phyloP scores from a whole-genome alignment of 2,113 vertebrate species.

The Acanthisitta chloris region DNA sequence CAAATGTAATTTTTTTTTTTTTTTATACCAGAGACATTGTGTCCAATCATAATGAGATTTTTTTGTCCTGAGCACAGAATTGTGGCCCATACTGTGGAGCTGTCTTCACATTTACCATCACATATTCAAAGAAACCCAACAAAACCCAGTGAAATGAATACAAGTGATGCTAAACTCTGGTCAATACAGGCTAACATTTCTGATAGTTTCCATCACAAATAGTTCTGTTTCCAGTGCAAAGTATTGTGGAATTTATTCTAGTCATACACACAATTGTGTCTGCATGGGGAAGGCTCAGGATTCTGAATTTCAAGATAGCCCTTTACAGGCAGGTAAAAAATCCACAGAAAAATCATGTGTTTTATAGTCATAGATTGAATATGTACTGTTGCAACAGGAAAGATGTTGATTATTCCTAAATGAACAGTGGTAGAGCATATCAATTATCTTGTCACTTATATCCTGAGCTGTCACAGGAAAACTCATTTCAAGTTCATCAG shows the following conservation, averaged over 20 bases:
- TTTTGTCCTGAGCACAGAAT: not conserved
- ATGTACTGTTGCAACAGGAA: not conserved
- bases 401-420: not conserved
- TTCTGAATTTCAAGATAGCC: not conserved
- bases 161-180: not conserved
- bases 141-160: not conserved
- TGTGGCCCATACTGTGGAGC: not conserved
- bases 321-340: not conserved
- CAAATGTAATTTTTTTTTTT: not conserved
- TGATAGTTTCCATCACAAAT: not conserved
- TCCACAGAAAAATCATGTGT: not conserved
- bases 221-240: not conserved
- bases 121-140: not conserved
- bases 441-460: slow-evolving; percentile 25
- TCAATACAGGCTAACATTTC: not conserved
- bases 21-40: not conserved
- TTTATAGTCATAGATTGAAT: not conserved
- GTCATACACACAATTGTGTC: not conserved
- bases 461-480: not conserved
- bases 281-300: not conserved
- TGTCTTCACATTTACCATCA: not conserved
- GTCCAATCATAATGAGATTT: not conserved
- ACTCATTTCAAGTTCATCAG: not conserved
- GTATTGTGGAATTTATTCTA: not conserved
- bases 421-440: not conserved